phyloP scores from a whole-genome alignment of 2,113 vertebrate species.

The zebrafish (Danio rerio) region DNA sequence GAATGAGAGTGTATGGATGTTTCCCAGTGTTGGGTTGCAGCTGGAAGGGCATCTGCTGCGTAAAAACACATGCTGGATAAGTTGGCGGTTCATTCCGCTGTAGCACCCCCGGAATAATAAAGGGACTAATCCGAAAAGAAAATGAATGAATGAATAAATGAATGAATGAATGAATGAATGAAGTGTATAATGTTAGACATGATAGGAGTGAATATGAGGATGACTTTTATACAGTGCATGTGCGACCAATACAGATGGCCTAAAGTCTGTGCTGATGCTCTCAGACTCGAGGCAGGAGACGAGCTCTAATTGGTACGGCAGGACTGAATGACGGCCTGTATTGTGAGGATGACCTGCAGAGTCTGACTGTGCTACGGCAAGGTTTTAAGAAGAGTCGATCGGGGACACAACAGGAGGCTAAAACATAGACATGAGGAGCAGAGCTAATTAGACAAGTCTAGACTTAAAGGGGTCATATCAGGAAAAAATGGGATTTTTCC shows the following conservation, averaged over 20 bases:
- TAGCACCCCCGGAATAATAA: no score
- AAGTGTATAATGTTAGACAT: no score
- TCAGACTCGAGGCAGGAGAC: constrained; percentile 11
- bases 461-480: not conserved
- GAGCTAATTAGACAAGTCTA: constrained; percentile 7
- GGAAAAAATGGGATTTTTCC: not conserved
- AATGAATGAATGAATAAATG: no score
- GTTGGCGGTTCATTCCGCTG: no score
- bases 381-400: constrained; percentile 10
- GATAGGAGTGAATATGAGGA: not conserved
- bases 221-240: not conserved
- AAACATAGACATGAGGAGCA: constrained; percentile 3
- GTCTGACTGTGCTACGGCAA: not conserved
- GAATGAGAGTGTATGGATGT: no score
- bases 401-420: constrained; percentile 16
- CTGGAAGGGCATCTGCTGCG: no score
- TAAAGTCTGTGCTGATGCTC: not conserved
- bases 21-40: no score
- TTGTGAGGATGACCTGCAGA: not conserved
- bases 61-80: no score
- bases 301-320: constrained; percentile 25
- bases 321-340: not conserved
- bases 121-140: no score
- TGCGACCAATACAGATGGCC: not conserved
- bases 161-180: no score